phyloP scores from a whole-genome alignment of 2,113 vertebrate genomes.

The Psittacula cyanocephala region DNA sequence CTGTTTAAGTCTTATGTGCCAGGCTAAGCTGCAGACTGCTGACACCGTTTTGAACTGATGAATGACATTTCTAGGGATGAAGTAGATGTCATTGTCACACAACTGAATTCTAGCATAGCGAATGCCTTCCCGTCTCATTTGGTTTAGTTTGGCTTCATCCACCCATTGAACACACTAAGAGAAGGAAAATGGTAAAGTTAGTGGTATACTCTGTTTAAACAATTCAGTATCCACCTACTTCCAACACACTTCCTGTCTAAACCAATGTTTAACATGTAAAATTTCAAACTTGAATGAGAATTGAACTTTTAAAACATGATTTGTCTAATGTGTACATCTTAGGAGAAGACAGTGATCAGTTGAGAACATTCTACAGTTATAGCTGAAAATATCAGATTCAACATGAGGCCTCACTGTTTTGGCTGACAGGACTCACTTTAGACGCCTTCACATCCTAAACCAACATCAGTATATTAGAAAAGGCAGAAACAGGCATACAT shows the following conservation, averaged over 20 bases:
- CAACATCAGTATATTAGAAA: background rate
- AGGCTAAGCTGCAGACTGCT: conserved; percentile 96
- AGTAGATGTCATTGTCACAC: conserved; percentile 97
- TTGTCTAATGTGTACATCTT: background rate
- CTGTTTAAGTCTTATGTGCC: conserved; percentile 95
- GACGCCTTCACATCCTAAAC: background rate
- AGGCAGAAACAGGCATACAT: background rate
- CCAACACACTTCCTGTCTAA: background rate
- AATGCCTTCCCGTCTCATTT: conserved; percentile 95
- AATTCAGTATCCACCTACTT: background rate
- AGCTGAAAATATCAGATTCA: background rate
- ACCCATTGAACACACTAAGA: conserved; percentile 97
- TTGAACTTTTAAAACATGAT: background rate
- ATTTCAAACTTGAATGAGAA: background rate
- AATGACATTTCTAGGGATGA: conserved; percentile 98
- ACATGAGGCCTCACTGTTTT: background rate
- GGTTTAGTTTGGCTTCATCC: conserved; percentile 98
- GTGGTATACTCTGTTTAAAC: background rate
- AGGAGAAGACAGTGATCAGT: background rate
- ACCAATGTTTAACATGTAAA: background rate
- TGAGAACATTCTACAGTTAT: background rate
- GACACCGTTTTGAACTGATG: conserved; percentile 99
- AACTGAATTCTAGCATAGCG: conserved; percentile 91
- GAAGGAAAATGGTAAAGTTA: conserved; percentile 53
- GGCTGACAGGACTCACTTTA: background rate